These are phyloP conservation scores for Drosophila limbata DNA, from an alignment of 2,888 invertebrate species.

Conservation along the genomic window DNA sequence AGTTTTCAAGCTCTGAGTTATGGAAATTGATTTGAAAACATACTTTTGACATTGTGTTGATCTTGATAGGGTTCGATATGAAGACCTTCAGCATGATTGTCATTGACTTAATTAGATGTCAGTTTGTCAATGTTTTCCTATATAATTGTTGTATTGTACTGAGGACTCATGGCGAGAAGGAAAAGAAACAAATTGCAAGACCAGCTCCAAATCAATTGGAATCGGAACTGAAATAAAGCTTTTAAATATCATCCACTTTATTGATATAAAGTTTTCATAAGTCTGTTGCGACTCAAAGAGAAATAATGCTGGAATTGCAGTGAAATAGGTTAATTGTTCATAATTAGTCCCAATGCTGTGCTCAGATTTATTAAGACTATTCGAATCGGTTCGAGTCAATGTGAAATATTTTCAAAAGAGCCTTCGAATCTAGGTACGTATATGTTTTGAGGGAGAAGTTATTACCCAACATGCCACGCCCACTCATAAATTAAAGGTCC, in stretches of 20 bases:
- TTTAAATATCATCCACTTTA: neutral
- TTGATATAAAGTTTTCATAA: neutral
- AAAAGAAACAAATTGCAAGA: neutral
- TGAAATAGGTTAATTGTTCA: neutral
- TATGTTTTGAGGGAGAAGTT: neutral
- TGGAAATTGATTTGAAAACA: conserved; percentile 50
- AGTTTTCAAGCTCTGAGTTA: conserved; percentile 34
- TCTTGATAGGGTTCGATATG: conserved; percentile 33
- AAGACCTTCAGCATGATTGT: conserved; percentile 33
- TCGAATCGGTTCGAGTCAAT: neutral
- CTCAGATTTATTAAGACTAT: neutral
- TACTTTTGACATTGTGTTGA: conserved; percentile 37
- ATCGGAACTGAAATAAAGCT: neutral
- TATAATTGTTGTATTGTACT: conserved; percentile 29
- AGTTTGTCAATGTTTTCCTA: conserved; percentile 27
- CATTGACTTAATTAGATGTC: conserved; percentile 49
- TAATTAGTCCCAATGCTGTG: conserved; percentile 14
- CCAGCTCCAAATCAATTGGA: conserved; percentile 2
- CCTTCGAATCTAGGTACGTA: neutral
- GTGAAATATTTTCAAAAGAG: conserved; percentile 5
- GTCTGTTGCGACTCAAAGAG: neutral
- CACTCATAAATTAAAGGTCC: conserved; percentile 18
- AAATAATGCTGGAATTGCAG: neutral
- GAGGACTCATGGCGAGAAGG: neutral
- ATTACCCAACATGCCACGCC: conserved; percentile 21